Evolutionary conservation across 2,797 vertebrate species (phyloP).

Genomic region (Falco novaeseelandiae): DNA sequence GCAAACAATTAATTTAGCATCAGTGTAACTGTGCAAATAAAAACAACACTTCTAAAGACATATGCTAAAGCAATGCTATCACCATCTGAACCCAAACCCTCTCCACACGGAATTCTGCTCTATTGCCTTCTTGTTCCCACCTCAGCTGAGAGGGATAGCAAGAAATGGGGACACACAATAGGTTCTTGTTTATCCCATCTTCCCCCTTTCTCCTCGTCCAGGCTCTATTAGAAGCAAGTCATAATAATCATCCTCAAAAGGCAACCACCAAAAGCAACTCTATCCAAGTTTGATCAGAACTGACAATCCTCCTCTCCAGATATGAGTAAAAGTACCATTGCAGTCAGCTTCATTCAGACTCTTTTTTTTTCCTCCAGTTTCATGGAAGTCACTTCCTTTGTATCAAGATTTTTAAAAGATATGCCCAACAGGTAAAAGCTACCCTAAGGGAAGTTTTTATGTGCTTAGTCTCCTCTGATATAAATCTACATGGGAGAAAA

Average conservation of each 20-base stretch:
- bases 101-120: background rate
- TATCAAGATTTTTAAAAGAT: background rate
- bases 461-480: background rate
- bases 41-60: background rate
- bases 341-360: background rate
- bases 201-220: background rate
- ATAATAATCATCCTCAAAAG: conserved; percentile 12
- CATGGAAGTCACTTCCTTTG: background rate
- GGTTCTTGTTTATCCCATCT: background rate
- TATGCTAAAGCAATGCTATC: background rate
- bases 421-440: background rate
- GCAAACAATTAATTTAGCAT: background rate
- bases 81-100: background rate
- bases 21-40: background rate
- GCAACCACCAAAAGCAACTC: background rate
- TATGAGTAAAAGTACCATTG: background rate
- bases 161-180: background rate
- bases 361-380: background rate
- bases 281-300: background rate
- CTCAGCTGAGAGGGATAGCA: background rate
- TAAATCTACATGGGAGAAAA: background rate
- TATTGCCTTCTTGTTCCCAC: background rate
- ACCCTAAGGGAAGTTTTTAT: background rate
- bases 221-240: background rate
- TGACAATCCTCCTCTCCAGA: background rate